phyloP scores from a whole-genome alignment of 2,797 vertebrate genomes.

The Chloroceryle inda region DNA sequence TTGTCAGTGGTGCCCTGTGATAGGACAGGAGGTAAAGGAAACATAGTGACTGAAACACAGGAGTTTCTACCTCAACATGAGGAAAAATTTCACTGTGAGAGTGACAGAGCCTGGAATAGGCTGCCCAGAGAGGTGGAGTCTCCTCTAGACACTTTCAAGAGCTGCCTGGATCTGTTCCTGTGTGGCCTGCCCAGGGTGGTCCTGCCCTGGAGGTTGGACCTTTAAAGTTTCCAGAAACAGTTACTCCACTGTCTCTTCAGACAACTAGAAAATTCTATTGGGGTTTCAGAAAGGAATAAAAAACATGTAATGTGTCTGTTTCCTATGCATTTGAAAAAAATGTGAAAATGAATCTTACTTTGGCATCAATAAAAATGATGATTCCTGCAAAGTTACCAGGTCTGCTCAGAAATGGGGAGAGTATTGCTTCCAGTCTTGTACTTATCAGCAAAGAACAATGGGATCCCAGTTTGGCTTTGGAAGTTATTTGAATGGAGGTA shows the following conservation, averaged over 20 bases:
- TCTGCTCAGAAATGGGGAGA: background rate
- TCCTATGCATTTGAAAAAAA: background rate
- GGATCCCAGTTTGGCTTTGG: background rate
- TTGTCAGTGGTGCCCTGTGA: too few species aligned
- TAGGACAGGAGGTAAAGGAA: too few species aligned
- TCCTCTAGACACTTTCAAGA: too few species aligned
- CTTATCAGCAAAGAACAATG: fast-evolving
- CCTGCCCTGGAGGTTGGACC: too few species aligned
- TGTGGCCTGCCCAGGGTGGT: too few species aligned
- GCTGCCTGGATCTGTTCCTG: too few species aligned
- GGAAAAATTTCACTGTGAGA: too few species aligned
- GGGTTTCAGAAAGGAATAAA: background rate
- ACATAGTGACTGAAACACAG: too few species aligned
- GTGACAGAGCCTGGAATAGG: too few species aligned
- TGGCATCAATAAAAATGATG: background rate
- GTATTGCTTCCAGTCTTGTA: background rate
- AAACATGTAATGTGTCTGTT: background rate
- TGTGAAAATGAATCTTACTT: background rate
- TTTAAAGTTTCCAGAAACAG: background rate
- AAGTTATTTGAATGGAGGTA: background rate
- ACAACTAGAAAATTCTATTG: background rate
- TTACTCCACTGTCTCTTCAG: background rate
- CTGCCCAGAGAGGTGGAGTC: too few species aligned
- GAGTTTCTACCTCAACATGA: too few species aligned
- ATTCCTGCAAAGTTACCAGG: background rate